Evolutionary conservation across 2,113 vertebrate species (phyloP), one percentile per base, ranked within the genome.

Genomic region (Cryptotis parvus): DNA sequence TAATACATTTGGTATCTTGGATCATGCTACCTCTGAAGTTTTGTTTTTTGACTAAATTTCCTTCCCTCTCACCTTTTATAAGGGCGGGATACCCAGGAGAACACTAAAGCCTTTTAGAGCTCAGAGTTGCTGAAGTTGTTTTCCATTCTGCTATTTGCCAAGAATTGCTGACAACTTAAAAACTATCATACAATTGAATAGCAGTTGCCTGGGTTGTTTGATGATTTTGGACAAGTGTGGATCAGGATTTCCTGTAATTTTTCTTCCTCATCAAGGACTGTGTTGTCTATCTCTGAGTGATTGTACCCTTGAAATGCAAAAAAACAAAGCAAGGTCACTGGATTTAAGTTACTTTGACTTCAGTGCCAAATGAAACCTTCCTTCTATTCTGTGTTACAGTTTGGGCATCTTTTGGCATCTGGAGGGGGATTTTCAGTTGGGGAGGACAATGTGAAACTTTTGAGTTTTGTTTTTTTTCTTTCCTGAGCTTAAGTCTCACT

Each of bases 211-310:
- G 80, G 79, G 77, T 89, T 90, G 81, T 91, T 95, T 94, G 76
- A 94, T 95, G 87, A 89, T 95, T 95, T 96, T 95, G 86, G 90
- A 92, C 82, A 94, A 95, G 75, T 7, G 3, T 95, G 76, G 86
- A 86, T 93, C 89, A 94, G 91, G 91, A 95, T 91, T 95, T 95
- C 94, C 92, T 95, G 86, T 89, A 26, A 92, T 95, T 95, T 96
- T 95, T 95, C 93, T 92, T 95, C 75, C 68, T 91, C 45, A 88
- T 90, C 79, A 92, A 75, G 85, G 22, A 9, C 86, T 79, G 16
- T 52, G 43, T 86, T 90, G 89, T 92, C 88, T 95, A 31, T 95
- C 93, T 93, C 55, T 92, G 72, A 95, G 79, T 76, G 93, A 0
- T 89, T 95, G 84, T 89, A 66, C 14, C 69, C 79, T 93, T 95